Evolutionary conservation across 2,888 invertebrate species (phyloP), one percentile per base, ranked within the genome.

Genomic region (Leucophenga montana): DNA sequence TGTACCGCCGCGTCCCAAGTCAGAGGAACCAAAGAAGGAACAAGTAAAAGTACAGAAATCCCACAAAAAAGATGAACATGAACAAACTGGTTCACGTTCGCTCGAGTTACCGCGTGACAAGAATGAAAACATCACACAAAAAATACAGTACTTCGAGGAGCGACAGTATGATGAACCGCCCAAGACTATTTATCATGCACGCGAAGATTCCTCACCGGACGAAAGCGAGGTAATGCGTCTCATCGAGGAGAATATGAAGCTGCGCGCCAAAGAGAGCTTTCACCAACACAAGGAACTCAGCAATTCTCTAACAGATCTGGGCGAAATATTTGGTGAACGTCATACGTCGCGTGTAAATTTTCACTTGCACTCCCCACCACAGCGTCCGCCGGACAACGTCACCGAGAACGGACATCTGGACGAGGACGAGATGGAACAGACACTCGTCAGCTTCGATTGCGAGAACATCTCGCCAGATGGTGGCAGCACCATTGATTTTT

Each of bases 311-410:
- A 87, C 95, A 44, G 93, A 95, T 87, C 89, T 95, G 69, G 94
- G 94, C 83, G 95, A 95, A 77, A 89, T 95, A n/a, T 95, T 94
- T 83, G 95, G 95, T 0, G 95, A 95, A 86, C 91, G 90, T 31
- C 91, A 92, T 75, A 90, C 79, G 2, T 79, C 85, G 1, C 78
- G 86, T 0, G 80, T 84, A 86, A 88, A 88, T 88, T 88, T 88
- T 88, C 86, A 85, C 66, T 76, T 84, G 75, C 85, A 85, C 72
- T 91, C 91, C 83, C 89, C 89, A 77, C 91, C 90, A 80, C 90
- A 90, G 79, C 82, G 80, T 50, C 90, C 89, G 78, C 91, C 90
- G 78, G 91, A 91, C 84, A 86, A 89, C 76, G 86, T 14, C 13
- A 53, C 67, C 8, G 75, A 70, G 39, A 70, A 46, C 22, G 61